Base-by-base conservation (phyloP, 1,140 invertebrate genomes). In the Macrostomum lignano region DNA sequence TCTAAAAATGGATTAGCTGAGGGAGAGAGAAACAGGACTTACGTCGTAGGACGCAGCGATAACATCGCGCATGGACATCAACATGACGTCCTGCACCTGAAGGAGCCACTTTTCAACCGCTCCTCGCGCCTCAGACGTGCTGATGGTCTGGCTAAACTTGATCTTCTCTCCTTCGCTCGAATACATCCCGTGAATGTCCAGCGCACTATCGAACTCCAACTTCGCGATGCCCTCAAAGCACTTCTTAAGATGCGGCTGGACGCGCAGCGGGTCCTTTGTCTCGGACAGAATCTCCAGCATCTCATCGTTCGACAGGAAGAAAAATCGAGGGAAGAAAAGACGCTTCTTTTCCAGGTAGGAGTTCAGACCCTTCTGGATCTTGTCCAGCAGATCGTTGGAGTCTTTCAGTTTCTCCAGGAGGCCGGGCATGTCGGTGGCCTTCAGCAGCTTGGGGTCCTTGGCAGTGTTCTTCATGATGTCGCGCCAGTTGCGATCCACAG, bases 1-100 rank as follows among this genome's bases (percentile, higher is more conserved):
- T n/a, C n/a, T 42, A 64, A 70, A 43, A 3, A 75, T 61, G 1
- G 70, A 66, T 21, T 49, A 49, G 68, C 53, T 57, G 5, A 48
- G 42, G n/a, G n/a, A n/a, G n/a, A n/a, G n/a, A n/a, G n/a, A n/a
- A n/a, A n/a, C n/a, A n/a, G n/a, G n/a, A n/a, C n/a, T n/a, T n/a
- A n/a, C n/a, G n/a, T n/a, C n/a, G n/a, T n/a, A n/a, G n/a, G n/a
- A n/a, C n/a, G 33, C 35, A 21, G 42, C 41, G 25, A 58, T 46
- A 17, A 60, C 54, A 38, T 55, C 51, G 29, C 44, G 36, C 7
- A 60, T 41, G 9, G 55, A 59, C 25, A 43, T 34, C 28, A 58
- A 37, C 55, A 60, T 60, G 3, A 47, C 39, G 36, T 58, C 47
- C 35, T 60, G 50, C 10, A 60, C 54, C 38, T 59, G 51, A 13